Evolutionary conservation across 2,113 vertebrate genomes (phyloP).

Genomic region (Chrysochloris asiatica): DNA sequence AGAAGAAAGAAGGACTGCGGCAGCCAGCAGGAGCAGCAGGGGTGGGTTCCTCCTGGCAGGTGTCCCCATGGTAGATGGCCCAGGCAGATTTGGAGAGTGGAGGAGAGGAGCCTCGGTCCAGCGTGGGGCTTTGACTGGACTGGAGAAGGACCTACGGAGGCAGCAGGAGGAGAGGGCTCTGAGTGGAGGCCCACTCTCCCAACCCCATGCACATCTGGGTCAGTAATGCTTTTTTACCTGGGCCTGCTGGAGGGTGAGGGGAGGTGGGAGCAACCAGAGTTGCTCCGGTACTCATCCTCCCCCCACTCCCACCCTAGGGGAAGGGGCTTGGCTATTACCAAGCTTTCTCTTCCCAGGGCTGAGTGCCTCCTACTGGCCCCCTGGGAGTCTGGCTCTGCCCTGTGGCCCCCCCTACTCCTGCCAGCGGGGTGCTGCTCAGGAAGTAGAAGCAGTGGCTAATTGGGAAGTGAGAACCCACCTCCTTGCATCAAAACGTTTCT

Average conservation of each 20-base stretch:
- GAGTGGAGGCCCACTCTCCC: neutral
- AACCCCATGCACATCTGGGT: neutral
- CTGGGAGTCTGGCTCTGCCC: conserved; percentile 60
- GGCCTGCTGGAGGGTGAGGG: neutral
- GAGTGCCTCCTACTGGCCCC: neutral
- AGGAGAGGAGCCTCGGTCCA: neutral
- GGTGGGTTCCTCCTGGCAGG: neutral
- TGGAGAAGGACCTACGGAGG: conserved; percentile 16
- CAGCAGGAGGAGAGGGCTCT: neutral
- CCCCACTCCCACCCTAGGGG: neutral
- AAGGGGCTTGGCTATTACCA: conserved; percentile 52
- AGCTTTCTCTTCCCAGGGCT: neutral
- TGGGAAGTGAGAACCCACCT: conserved; percentile 1
- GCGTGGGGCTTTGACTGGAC: neutral
- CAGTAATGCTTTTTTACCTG: neutral
- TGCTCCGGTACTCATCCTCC: neutral
- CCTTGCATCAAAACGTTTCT: fast-evolving
- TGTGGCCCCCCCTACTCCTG: neutral
- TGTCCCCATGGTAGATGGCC: conserved; percentile 31
- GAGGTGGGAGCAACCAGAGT: neutral
- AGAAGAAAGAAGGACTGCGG: conserved; percentile 34
- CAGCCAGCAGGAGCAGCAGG: neutral
- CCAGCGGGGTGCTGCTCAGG: neutral
- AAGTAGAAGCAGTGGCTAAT: neutral
- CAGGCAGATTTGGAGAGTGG: neutral